These are phyloP conservation scores for Eulemur coronatus DNA, from an alignment of 2,797 vertebrate species.

Conservation along the genomic window DNA sequence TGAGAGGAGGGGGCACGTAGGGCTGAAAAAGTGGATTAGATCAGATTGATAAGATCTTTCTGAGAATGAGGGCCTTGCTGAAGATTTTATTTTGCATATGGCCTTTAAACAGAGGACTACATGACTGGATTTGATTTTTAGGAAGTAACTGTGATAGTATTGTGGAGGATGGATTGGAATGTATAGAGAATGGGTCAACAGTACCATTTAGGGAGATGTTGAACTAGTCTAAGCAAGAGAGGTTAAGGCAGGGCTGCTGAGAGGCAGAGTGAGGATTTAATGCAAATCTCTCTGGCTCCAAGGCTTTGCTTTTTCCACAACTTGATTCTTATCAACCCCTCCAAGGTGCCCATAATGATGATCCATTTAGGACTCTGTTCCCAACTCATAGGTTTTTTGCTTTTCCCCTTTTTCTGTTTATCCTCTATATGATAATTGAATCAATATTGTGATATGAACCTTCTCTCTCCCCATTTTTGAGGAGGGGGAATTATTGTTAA, in stretches of 20 bases:
- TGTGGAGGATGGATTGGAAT: not conserved
- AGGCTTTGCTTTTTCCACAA: not conserved
- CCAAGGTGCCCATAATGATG: not conserved
- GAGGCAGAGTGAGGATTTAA: not conserved
- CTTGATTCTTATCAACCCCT: not conserved
- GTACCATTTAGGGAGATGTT: not conserved
- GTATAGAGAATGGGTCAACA: not conserved
- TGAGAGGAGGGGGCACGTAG: not conserved
- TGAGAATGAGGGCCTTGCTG: not conserved
- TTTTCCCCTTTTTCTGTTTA: not conserved
- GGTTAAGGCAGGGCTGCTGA: not conserved
- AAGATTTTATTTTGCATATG: constrained; percentile 14
- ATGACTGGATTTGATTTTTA: not conserved
- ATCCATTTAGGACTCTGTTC: not conserved
- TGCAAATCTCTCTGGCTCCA: not conserved
- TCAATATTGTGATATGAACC: constrained; percentile 11
- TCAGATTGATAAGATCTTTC: not conserved
- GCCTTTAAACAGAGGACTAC: not conserved
- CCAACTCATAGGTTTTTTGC: not conserved
- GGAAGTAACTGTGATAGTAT: not conserved
- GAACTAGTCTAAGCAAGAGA: not conserved
- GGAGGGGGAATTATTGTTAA: not conserved
- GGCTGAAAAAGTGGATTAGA: not conserved
- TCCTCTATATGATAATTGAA: not conserved
- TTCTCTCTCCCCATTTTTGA: not conserved